Base-by-base conservation (phyloP, 2,797 vertebrate species). In the Lepilemur ruficaudatus region DNA sequence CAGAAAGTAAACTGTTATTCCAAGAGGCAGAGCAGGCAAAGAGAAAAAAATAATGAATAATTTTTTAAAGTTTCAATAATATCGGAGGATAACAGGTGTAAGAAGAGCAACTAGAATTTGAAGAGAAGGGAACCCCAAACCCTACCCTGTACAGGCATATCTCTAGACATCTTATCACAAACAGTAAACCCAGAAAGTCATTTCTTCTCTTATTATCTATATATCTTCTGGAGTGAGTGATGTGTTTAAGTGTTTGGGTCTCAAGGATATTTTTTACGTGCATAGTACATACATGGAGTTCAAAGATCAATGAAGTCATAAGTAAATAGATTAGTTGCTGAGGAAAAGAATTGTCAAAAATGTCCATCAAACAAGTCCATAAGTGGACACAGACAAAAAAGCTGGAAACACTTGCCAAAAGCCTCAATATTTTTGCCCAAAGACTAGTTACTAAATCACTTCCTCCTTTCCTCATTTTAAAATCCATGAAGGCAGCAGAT, bases 291-390 rank as follows among this genome's bases (percentile, higher is more conserved):
- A 83, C 30, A 89, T 75, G 70, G 20, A 91, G 22, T 92, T 86
- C 9, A 96, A 96, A 89, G 59, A 86, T 67, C 35, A 70, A 92
- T 59, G 23, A 93, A 63, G 55, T 70, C 85, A 81, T 55, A 72
- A 82, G 4, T 67, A 94, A 82, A 38, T 12, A 78, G 50, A 80
- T 79, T 57, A 87, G 28, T 93, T 95, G n/a, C n/a, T 32, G 10
- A 93, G 48, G 55, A 94, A 92, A 96, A 78, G 67, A 67, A 73
- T 70, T 79, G 52, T 88, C 61, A 85, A 91, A 96, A 94, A 75
- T 55, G 7, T 75, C 46, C 75, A 32, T 2, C 43, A 90, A 95
- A 85, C 52, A 89, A 80, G 41, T 70, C 38, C 15, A 4, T 55
- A 91, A 91, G 32, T 28, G 12, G 41, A 82, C 61, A 55, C 4